Evolutionary conservation across 2,113 vertebrate species (phyloP).

Genomic region (Halcyon malimbica): DNA sequence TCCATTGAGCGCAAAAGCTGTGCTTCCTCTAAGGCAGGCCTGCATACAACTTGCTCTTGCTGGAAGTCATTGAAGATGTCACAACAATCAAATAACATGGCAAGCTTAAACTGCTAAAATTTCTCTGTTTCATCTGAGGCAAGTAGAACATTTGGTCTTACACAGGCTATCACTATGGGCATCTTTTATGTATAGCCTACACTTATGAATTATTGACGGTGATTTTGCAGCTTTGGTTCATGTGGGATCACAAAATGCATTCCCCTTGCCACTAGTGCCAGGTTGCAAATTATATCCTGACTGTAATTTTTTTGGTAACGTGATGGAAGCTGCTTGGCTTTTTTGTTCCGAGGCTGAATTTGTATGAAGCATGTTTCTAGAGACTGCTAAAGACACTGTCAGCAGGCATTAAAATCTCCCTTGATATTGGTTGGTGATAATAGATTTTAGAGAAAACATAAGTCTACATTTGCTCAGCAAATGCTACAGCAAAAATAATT

Average conservation of each 20-base stretch:
- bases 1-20: neutral
- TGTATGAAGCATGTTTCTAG: neutral
- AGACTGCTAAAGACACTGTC: neutral
- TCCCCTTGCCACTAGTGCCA: neutral
- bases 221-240: conserved; percentile 23
- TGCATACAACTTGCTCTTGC: neutral
- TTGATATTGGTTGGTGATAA: neutral
- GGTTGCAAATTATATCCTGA: neutral
- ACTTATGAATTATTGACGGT: neutral
- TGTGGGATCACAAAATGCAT: neutral
- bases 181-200: neutral
- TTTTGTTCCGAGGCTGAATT: conserved; percentile 5
- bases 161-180: neutral
- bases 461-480: neutral
- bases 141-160: neutral
- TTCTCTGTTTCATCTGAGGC: neutral
- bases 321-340: neutral
- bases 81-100: neutral
- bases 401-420: neutral
- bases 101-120: neutral
- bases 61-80: neutral
- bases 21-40: neutral
- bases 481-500: neutral
- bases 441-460: neutral
- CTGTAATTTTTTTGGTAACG: neutral